Evolutionary conservation across 2,888 invertebrate species (phyloP), one percentile per base, ranked within the genome.

Genomic region (Drosophila merina): DNA sequence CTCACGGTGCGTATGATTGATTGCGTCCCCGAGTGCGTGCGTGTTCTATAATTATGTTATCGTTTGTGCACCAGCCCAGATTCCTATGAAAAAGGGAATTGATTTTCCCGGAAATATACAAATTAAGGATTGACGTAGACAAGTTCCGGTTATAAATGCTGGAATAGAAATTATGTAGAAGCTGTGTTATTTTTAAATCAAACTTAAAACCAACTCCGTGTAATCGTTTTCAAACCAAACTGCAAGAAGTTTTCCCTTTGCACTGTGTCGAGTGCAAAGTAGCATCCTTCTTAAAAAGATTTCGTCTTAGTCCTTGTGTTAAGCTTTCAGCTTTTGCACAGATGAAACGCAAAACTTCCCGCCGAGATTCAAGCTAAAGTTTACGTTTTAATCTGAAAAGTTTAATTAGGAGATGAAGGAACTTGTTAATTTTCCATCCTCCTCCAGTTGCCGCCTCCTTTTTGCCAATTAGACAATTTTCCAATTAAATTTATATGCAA

Each of bases 1-100:
- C 70, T 56, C 62, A 70, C 81, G 57, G 66, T 59, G 83, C 84
- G 80, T 83, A 83, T 83, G 82, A 83, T 83, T 87, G 88, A 82
- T 81, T 85, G 79, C 28, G 25, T 42, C 44, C 14, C 33, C 36
- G 50, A 33, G 25, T 12, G 33, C n/a, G 47, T 38, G 56, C 38
- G 40, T 57, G 63, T 49, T 36, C 7, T 54, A 58, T 81, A 78
- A 81, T 81, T 77, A 81, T 77, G 76, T 81, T 64, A 71, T 63
- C 56, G 59, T 57, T 54, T 71, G 30, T 55, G 12, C 4, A 20
- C 20, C 20, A 4, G 7, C 33, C 7, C 40, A 20, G 40, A 42
- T 42, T 47, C 30, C 38, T 45, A n/a, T 10, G 14, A 9, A 20
- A 42, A 42, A 42, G 7, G 40, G 8, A 7, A 40, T 40, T 20